Percentiles rank a stretch among this genome's conserved stretches.
These are phyloP conservation scores for Listronotus oregonensis DNA, from an alignment of 1,140 invertebrate species.

Conservation along the genomic window DNA sequence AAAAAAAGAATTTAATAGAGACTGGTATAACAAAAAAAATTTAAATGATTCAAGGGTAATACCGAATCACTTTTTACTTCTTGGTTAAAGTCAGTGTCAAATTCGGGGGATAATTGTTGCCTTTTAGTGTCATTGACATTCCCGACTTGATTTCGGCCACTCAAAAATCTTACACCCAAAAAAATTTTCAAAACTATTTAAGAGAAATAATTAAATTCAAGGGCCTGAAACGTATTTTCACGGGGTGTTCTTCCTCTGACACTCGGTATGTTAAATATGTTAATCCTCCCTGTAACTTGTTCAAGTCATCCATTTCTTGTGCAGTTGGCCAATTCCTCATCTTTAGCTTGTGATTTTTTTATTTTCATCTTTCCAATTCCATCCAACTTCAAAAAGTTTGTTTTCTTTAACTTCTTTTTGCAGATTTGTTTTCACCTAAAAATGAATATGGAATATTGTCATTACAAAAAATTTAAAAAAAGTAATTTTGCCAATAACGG, in stretches of 20 bases:
- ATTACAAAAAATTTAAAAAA: no score
- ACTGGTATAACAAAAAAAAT: no score
- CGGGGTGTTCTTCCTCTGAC: no score
- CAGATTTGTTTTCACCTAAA: conserved; percentile 76
- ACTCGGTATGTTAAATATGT: background rate
- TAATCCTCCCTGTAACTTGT: conserved; percentile 39
- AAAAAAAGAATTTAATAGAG: no score
- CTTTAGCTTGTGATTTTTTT: conserved; percentile 48
- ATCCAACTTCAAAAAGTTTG: no score
- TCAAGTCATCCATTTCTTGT: conserved; percentile 52
- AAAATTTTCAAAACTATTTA: conserved; percentile 1
- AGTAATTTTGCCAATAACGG: no score
- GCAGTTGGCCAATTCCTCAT: conserved; percentile 50
- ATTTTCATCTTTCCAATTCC: conserved; percentile 60
- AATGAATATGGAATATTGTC: background rate
- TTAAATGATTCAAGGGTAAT: no score
- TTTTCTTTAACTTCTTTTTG: conserved; percentile 77
- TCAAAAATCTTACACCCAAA: background rate
- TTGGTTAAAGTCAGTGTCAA: background rate
- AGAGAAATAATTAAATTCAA: no score
- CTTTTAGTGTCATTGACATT: conserved; percentile 15
- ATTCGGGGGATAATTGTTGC: background rate
- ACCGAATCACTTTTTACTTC: background rate
- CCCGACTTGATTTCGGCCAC: background rate
- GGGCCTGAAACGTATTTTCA: no score